Conservation (phyloP, 2,113 vertebrate genomes). For the Pseudolaguvia tuberculata region DNA sequence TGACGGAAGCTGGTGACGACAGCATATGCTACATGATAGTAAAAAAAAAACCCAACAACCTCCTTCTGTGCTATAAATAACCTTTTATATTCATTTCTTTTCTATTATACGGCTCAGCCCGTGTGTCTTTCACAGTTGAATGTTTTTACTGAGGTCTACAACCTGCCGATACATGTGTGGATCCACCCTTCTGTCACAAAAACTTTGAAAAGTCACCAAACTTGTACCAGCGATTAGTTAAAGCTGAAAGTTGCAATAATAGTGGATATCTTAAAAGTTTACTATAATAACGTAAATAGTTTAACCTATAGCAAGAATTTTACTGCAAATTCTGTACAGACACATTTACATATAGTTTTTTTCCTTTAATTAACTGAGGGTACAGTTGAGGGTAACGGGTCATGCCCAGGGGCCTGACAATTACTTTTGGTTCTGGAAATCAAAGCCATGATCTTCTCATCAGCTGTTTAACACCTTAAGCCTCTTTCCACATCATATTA, state of each 20-base stretch:
- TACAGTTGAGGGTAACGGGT: no score
- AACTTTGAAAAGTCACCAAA: slow-evolving; percentile 37
- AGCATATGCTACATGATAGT: no score
- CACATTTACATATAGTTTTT: no score
- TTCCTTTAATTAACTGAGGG: no score
- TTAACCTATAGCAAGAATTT: not conserved
- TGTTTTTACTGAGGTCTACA: slow-evolving; percentile 4
- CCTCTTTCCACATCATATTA: not conserved
- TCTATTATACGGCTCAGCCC: not conserved
- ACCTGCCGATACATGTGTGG: slow-evolving; percentile 40
- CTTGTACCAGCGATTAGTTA: slow-evolving; percentile 20
- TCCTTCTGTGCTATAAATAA: not conserved
- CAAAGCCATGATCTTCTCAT: no score
- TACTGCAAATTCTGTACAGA: no score
- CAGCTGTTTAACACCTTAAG: not conserved
- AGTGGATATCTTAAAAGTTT: no score
- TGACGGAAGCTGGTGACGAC: no score
- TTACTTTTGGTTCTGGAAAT: no score
- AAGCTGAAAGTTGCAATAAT: not conserved
- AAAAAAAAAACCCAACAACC: not conserved
- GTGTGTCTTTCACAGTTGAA: not conserved
- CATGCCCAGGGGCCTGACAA: no score
- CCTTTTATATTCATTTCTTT: not conserved
- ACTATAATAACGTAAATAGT: no score
- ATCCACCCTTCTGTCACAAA: slow-evolving; percentile 29